Evolutionary conservation across 1,140 invertebrate species (phyloP).

Genomic region (Zaprionus gabonicus): DNA sequence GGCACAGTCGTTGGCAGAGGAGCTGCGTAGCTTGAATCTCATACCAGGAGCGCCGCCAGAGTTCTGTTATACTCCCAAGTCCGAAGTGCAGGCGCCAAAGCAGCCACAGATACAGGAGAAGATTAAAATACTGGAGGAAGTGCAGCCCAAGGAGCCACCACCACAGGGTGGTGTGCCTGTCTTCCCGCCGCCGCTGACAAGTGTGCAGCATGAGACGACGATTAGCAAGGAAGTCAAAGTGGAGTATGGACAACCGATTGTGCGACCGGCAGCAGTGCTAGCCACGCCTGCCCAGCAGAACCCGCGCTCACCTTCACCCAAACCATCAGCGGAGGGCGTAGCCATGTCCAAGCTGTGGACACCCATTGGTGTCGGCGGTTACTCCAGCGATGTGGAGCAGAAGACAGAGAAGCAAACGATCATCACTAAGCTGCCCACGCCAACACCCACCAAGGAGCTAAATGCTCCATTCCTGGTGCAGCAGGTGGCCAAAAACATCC

Average conservation of each 20-base stretch:
- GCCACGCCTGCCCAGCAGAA: conserved; percentile 69
- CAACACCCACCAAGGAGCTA: conserved; percentile 82
- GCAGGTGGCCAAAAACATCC: conserved; percentile 82
- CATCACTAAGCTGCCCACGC: conserved; percentile 71
- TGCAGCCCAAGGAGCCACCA: conserved; percentile 87
- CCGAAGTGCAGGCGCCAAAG: conserved; percentile 59
- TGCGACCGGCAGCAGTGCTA: conserved; percentile 79
- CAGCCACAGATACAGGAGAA: conserved; percentile 86
- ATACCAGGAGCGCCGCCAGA: conserved; percentile 90
- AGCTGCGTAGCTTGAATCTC: conserved; percentile 86
- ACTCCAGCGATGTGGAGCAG: conserved; percentile 63
- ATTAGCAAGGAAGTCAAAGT: conserved; percentile 71
- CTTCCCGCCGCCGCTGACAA: conserved; percentile 56
- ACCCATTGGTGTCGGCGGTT: conserved; percentile 59
- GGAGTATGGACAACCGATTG: conserved; percentile 78
- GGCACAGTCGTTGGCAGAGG: conserved; percentile 61
- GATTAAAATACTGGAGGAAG: conserved; percentile 88
- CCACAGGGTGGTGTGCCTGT: conserved; percentile 87
- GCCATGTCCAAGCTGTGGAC: conserved; percentile 88
- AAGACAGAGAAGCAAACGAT: conserved; percentile 60
- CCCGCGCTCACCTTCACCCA: conserved; percentile 78
- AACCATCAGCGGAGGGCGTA: conserved; percentile 87
- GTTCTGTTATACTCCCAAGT: conserved; percentile 88
- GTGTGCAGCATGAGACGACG: conserved; percentile 70
- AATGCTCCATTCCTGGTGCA: conserved; percentile 86